A percentile compares a stretch with the other conserved stretches of the same genome.
Evolutionary conservation across 2,113 vertebrate species (phyloP).

Genomic region (Piliocolobus tephrosceles): DNA sequence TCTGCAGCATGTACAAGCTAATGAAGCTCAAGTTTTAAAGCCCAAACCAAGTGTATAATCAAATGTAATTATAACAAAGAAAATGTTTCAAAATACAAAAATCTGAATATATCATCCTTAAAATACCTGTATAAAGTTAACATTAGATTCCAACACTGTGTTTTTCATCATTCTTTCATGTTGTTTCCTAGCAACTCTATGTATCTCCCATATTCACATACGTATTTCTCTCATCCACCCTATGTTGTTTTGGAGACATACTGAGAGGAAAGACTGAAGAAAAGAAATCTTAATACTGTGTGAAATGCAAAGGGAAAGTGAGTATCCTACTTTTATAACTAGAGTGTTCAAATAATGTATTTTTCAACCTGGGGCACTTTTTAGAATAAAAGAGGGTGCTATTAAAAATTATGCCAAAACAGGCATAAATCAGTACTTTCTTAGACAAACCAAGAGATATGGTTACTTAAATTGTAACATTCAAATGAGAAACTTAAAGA

Average conservation of each 20-base stretch:
- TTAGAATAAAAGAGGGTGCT: background rate
- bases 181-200: background rate
- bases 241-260: background rate
- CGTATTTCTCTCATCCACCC: background rate
- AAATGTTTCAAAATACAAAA: constrained; percentile 29
- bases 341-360: background rate
- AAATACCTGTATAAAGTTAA: constrained; percentile 31
- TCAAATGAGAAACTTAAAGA: background rate
- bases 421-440: background rate
- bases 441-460: background rate
- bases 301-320: background rate
- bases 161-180: background rate
- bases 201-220: background rate
- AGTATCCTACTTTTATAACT: background rate
- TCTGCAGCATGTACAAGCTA: background rate
- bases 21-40: constrained; percentile 1
- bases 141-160: background rate
- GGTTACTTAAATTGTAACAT: background rate
- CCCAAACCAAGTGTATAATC: constrained; percentile 23
- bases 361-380: background rate
- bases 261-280: background rate
- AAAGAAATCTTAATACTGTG: background rate
- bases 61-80: constrained; percentile 23
- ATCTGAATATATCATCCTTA: background rate
- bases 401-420: background rate